phyloP scores from a whole-genome alignment of 1,140 invertebrate genomes.

The Lepidurus arcticus region DNA sequence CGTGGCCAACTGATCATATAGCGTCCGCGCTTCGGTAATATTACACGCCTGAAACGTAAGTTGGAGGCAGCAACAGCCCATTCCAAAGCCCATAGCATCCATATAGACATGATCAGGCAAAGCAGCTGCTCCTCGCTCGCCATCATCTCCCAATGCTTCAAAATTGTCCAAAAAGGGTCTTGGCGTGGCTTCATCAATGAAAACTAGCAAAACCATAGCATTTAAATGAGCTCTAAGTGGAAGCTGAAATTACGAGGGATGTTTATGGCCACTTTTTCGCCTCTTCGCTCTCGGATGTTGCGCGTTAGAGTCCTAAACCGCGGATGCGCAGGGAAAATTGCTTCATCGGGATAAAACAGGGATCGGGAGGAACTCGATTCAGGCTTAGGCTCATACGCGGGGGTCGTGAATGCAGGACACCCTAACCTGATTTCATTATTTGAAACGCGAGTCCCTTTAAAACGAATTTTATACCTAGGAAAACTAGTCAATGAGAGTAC shows the following conservation, averaged over 20 bases:
- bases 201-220: slow-evolving; percentile 60
- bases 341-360: slow-evolving; percentile 92
- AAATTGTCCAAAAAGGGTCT: slow-evolving; percentile 70
- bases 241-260: slow-evolving; percentile 67
- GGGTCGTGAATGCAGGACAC: slow-evolving; percentile 80
- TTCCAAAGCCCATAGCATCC: slow-evolving; percentile 99
- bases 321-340: slow-evolving; percentile 88
- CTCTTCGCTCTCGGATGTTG: slow-evolving; percentile 85
- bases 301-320: slow-evolving; percentile 89
- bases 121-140: slow-evolving; percentile 57
- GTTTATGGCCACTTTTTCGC: slow-evolving; percentile 94
- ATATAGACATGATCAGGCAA: slow-evolving; percentile 85
- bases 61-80: slow-evolving; percentile 97
- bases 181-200: slow-evolving; percentile 74
- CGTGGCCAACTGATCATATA: slow-evolving; percentile 96
- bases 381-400: slow-evolving; percentile 62
- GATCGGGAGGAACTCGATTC: slow-evolving; percentile 70
- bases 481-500: slow-evolving; percentile 87
- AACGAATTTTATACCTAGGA: slow-evolving; percentile 62
- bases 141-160: slow-evolving; percentile 52
- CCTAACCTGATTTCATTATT: slow-evolving; percentile 55
- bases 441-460: neutral
- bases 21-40: slow-evolving; percentile 84
- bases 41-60: slow-evolving; percentile 95
- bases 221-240: slow-evolving; percentile 22